Evolutionary conservation across 2,888 invertebrate genomes (phyloP).

Genomic region (Stomorhina lunata): DNA sequence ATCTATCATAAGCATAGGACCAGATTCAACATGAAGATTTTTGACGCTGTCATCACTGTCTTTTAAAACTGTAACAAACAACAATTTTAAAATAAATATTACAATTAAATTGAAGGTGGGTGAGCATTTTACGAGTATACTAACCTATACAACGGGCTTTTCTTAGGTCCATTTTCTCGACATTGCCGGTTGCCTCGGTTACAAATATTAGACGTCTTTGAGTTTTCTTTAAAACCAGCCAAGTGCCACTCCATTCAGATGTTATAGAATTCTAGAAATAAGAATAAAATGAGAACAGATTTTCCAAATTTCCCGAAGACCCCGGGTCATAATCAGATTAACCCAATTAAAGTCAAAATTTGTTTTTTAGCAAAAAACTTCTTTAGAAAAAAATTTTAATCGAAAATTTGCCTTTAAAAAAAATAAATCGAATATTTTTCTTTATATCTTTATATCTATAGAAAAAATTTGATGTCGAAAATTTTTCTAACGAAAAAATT

Average conservation of each 20-base stretch:
- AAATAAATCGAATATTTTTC: no score
- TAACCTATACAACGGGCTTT: slow-evolving; percentile 90
- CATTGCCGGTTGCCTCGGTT: slow-evolving; percentile 78
- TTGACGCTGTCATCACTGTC: slow-evolving; percentile 83
- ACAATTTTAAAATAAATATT: neutral
- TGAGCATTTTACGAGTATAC: slow-evolving; percentile 1
- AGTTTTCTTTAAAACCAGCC: slow-evolving; percentile 87
- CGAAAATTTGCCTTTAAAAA: no score
- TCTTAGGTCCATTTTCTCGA: slow-evolving; percentile 86
- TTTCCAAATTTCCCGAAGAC: neutral
- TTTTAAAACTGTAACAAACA: slow-evolving; percentile 81
- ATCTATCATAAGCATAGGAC: slow-evolving; percentile 85
- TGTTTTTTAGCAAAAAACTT: no score
- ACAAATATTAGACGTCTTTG: slow-evolving; percentile 81
- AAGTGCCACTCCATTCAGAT: slow-evolving; percentile 87
- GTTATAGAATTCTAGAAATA: slow-evolving; percentile 75
- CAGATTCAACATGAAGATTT: slow-evolving; percentile 82
- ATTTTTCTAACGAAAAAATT: no score
- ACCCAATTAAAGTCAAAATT: no score
- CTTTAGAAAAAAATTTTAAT: no score
- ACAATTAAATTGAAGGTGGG: neutral
- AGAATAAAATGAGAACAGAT: slow-evolving; percentile 20
- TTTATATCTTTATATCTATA: no score
- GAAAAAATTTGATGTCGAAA: no score
- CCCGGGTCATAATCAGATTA: no score